Evolutionary conservation across 23 tunicate species (phyloP), one percentile per base, ranked within the genome.

Genomic region (Phallusia fumigata): DNA sequence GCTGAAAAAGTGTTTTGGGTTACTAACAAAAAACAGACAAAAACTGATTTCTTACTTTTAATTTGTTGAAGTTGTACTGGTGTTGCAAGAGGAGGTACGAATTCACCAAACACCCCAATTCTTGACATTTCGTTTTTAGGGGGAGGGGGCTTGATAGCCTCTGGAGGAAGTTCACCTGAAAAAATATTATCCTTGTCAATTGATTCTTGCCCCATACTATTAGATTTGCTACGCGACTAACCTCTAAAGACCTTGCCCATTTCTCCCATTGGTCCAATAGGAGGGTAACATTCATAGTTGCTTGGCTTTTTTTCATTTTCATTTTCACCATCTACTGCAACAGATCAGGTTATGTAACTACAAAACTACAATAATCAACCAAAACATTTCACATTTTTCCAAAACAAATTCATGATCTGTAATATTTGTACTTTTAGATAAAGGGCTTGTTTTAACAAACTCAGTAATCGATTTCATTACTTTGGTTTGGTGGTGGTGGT

Each of bases 191-290:
- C 18, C 18, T 51, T 51, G 58, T 51, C 18, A 51, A 13, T 51
- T 51, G 18, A 51, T 13, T 13, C 18, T 51, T 51, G 18, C 15
- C 58, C 15, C 15, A 51, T 51, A 18, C 58, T 51, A 18, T 51
- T 13, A n/a, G n/a, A 13, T 51, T 15, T 51, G 58, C 18, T 18
- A 51, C 18, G 24, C 32, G 0, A 86, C 52, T 0, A 45, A 92
- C 97, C 99, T 87, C 99, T 65, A 73, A 80, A 88, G 32, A 95
- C 99, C 84, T 95, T 95, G 28, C 99, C 99, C 99, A 95, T 95
- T 81, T 95, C 99, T 22, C 99, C 99, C 99, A 95, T 95, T 32
- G 99, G 99, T 21, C 95, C 95, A 36, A 95, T 90, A 33, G 95
- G 92, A 45, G 98, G 98, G 81, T 94, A 94, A 33, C 98, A 94